Conservation (phyloP, 2,113 vertebrate genomes). For the Cyphomyrus discorhynchus region DNA sequence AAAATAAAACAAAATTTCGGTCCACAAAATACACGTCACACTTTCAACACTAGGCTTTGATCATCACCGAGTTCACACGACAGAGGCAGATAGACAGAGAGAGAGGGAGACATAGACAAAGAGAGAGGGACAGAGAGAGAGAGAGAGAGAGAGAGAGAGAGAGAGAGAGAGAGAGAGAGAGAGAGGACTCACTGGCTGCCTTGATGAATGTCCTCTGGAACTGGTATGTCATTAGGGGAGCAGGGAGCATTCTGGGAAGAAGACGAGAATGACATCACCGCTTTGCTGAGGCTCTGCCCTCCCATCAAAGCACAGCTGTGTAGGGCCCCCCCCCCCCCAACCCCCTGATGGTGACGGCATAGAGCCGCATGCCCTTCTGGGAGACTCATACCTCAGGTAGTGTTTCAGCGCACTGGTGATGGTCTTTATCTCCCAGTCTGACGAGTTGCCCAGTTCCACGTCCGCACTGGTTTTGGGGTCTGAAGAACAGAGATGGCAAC, state of each 20-base stretch:
- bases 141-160: no score
- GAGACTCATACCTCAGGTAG: constrained; percentile 76
- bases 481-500: constrained; percentile 33
- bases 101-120: not conserved
- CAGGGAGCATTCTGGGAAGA: constrained; percentile 80
- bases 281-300: not conserved
- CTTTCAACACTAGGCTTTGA: no score
- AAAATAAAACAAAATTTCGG: no score
- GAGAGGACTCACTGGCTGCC: constrained; percentile 84
- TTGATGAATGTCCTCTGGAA: constrained; percentile 99
- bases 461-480: constrained; percentile 89
- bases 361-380: not conserved
- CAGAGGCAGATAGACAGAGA: no score
- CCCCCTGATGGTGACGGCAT: not conserved
- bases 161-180: no score
- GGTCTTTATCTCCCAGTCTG: constrained; percentile 97
- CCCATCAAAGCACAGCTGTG: not conserved
- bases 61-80: no score
- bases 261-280: not conserved
- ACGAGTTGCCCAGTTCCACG: constrained; percentile 74
- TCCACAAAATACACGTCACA: no score
- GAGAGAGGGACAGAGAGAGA: no score
- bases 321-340: not conserved
- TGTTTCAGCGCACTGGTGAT: constrained; percentile 94
- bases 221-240: constrained; percentile 97